Evolutionary conservation across 2,888 invertebrate genomes (phyloP), one percentile per base, ranked within the genome.

Genomic region (Agonopterix alstromeriana): DNA sequence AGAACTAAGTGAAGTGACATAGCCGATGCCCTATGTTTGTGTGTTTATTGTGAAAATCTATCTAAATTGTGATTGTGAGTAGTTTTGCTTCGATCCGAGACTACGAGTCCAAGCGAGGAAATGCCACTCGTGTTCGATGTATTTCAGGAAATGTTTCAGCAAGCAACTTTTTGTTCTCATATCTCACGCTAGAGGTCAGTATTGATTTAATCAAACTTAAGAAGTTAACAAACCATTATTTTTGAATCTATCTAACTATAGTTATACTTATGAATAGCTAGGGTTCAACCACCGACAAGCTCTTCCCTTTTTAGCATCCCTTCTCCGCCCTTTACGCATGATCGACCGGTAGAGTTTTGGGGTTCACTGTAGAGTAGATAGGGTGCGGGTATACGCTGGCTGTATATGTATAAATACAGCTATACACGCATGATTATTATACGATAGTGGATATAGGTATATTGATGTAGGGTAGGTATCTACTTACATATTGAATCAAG

Each of bases 261-360:
- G 65, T 62, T 73, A 62, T 68, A 58, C 64, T 60, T 54, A 42
- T 73, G 58, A 65, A 56, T 67, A 61, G 61, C 60, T 70, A 71
- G 77, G 70, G 85, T 86, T 87, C 82, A 83, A 85, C 73, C 81
- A 82, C 81, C 83, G 82, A 76, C 79, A 67, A 64, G 74, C 75
- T 77, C 82, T 83, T 86, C 85, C 83, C 85, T 85, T 74, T 82
- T 74, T 73, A 76, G 75, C 86, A 88, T 86, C 87, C 88, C 87
- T 86, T 86, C 84, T 83, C 79, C 78, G 82, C 85, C 86, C 85
- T 87, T 83, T 87, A 88, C 88, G 89, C 87, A 85, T 87, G 87
- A 89, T 88, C 88, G 87, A 86, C 86, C 88, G 82, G 80, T 77
- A 73, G 75, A 79, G 81, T 85, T 87, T 82, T 10, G 82, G 86